Conservation (phyloP, 2,888 invertebrate species). For the Cryptophagus acutangulus region DNA sequence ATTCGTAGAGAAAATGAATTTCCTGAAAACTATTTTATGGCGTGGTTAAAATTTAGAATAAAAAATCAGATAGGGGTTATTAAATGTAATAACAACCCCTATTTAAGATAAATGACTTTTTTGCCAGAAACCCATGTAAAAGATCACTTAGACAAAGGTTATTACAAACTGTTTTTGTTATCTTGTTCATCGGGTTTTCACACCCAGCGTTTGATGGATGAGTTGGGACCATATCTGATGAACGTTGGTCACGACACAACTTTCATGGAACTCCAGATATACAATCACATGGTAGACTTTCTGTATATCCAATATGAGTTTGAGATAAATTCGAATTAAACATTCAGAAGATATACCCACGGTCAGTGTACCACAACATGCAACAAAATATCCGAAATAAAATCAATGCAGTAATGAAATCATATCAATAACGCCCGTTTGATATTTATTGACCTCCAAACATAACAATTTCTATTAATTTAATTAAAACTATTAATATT, state of each 20-base stretch:
- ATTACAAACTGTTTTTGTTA: conserved; percentile 48
- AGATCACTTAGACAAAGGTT: conserved; percentile 47
- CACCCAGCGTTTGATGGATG: conserved; percentile 48
- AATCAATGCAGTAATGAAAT: conserved; percentile 3
- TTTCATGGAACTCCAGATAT: conserved; percentile 39
- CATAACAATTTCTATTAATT: too few species aligned
- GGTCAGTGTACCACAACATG: background rate
- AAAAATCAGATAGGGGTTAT: conserved; percentile 40
- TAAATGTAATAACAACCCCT: conserved; percentile 44
- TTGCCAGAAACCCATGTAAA: conserved; percentile 46
- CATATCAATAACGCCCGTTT: conserved; percentile 4
- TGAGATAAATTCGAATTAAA: conserved; percentile 7
- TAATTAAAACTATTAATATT: too few species aligned
- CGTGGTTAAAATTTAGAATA: conserved; percentile 28
- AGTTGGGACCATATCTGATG: conserved; percentile 46
- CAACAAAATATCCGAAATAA: conserved; percentile 7
- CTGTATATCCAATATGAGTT: too few species aligned
- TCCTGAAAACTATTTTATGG: background rate
- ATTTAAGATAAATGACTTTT: conserved; percentile 48
- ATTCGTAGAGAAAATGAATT: background rate
- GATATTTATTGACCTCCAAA: too few species aligned
- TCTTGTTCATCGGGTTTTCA: conserved; percentile 47
- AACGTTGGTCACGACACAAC: conserved; percentile 46
- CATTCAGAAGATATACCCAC: background rate
- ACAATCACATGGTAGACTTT: conserved; percentile 36